Percentiles rank a stretch among this genome's conserved stretches.
These are phyloP conservation scores for Dendrolimus kikuchii DNA, from an alignment of 1,140 invertebrate species.

Conservation along the genomic window DNA sequence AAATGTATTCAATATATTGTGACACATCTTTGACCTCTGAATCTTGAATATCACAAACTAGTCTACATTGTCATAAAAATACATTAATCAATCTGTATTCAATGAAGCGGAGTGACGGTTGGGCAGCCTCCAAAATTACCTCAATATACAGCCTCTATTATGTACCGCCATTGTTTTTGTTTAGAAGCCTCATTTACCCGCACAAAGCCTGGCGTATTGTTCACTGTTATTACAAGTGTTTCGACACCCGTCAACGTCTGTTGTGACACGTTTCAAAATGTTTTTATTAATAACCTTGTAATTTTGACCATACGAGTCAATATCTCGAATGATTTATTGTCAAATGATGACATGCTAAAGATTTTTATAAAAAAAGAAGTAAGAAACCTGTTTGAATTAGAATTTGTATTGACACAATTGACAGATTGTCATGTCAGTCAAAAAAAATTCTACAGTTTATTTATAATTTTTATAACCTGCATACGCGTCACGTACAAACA, in stretches of 20 bases:
- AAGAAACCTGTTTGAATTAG: too few relatives aligned
- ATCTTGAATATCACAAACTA: too few relatives aligned
- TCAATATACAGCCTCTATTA: constrained; percentile 46
- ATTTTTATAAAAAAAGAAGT: too few relatives aligned
- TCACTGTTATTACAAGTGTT: constrained; percentile 41
- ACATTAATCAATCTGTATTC: constrained; percentile 46
- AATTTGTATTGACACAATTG: too few relatives aligned
- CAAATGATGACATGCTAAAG: too few relatives aligned
- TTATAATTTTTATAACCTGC: too few relatives aligned
- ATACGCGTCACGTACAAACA: too few relatives aligned
- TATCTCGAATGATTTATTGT: neutral
- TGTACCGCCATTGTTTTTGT: constrained; percentile 49
- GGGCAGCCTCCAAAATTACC: constrained; percentile 43
- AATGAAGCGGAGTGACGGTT: constrained; percentile 29
- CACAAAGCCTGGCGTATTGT: constrained; percentile 49
- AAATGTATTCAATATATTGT: too few relatives aligned
- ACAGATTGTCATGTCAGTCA: too few relatives aligned
- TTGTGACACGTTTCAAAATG: constrained; percentile 46
- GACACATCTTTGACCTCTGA: too few relatives aligned
- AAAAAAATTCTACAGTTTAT: too few relatives aligned
- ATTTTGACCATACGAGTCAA: constrained; percentile 16
- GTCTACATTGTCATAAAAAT: constrained; percentile 4
- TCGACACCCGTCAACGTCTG: constrained; percentile 52
- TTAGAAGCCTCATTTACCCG: constrained; percentile 37
- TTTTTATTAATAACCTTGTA: constrained; percentile 42